phyloP scores from a whole-genome alignment of 2,797 vertebrate species.

The Poecilia wingei region DNA sequence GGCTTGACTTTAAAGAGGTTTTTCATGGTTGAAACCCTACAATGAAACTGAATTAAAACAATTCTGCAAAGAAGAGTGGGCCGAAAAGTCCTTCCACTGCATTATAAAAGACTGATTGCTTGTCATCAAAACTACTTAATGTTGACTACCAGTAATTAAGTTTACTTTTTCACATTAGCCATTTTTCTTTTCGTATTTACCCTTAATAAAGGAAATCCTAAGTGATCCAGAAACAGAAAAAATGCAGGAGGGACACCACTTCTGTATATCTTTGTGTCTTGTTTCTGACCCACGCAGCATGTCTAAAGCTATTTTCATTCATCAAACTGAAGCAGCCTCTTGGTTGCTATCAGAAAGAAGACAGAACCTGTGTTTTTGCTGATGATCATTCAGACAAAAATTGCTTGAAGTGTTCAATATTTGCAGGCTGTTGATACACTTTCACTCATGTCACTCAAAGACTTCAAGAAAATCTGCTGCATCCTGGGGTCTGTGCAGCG shows the following conservation, averaged over 20 bases:
- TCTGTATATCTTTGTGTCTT: neutral
- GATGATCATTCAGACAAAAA: constrained; percentile 9
- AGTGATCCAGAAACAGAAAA: neutral
- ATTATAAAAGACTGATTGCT: neutral
- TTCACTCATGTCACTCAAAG: constrained; percentile 5
- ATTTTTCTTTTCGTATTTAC: neutral
- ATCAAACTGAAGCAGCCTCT: neutral
- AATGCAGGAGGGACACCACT: neutral
- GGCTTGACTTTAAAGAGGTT: neutral
- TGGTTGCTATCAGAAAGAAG: neutral
- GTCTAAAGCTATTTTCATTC: neutral
- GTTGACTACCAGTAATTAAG: neutral
- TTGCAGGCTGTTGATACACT: neutral
- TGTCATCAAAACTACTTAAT: neutral
- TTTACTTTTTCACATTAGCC: neutral
- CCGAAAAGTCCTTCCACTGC: neutral
- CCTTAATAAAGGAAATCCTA: neutral
- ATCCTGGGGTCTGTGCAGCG: constrained; percentile 47
- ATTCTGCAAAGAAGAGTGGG: neutral
- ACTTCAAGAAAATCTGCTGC: constrained; percentile 41
- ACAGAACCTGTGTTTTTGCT: neutral
- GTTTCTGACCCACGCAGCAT: neutral
- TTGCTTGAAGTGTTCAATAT: constrained; percentile 8
- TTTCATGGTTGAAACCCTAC: neutral
- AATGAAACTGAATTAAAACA: neutral